phyloP scores from a whole-genome alignment of 1,140 invertebrate genomes.

The Drosophila lini region DNA sequence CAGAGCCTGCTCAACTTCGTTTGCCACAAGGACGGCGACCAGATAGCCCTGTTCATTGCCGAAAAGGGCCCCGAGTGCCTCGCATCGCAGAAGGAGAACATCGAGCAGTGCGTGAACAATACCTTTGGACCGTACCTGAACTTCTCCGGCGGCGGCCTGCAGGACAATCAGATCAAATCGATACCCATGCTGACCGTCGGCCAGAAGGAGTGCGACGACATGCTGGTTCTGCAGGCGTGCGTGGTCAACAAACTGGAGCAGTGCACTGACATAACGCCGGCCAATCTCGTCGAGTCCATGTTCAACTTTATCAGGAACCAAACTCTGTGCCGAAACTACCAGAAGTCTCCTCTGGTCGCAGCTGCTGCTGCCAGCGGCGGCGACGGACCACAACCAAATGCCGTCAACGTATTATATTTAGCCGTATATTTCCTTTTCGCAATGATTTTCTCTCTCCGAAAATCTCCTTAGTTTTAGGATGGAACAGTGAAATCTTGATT shows the following conservation, averaged over 20 bases:
- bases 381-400: neutral
- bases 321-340: conserved; percentile 73
- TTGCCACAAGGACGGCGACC: conserved; percentile 92
- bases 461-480: conserved; percentile 36
- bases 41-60: conserved; percentile 92
- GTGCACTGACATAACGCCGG: conserved; percentile 90
- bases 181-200: conserved; percentile 75
- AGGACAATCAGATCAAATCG: conserved; percentile 60
- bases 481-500: conserved; percentile 9
- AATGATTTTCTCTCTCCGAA: conserved; percentile 9
- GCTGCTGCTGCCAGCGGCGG: conserved; percentile 7
- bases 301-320: conserved; percentile 87
- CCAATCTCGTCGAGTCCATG: conserved; percentile 91
- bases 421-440: conserved; percentile 1
- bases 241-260: conserved; percentile 88
- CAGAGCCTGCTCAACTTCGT: conserved; percentile 89
- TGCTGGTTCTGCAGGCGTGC: conserved; percentile 87
- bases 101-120: conserved; percentile 88
- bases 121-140: conserved; percentile 86
- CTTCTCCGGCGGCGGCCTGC: conserved; percentile 83
- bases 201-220: conserved; percentile 84
- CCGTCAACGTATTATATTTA: neutral
- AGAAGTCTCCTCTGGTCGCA: conserved; percentile 44
- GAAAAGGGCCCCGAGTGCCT: conserved; percentile 91
- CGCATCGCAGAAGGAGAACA: conserved; percentile 86